Base-by-base conservation (phyloP, 2,888 invertebrate species). In the Agriopis leucophaearia region DNA sequence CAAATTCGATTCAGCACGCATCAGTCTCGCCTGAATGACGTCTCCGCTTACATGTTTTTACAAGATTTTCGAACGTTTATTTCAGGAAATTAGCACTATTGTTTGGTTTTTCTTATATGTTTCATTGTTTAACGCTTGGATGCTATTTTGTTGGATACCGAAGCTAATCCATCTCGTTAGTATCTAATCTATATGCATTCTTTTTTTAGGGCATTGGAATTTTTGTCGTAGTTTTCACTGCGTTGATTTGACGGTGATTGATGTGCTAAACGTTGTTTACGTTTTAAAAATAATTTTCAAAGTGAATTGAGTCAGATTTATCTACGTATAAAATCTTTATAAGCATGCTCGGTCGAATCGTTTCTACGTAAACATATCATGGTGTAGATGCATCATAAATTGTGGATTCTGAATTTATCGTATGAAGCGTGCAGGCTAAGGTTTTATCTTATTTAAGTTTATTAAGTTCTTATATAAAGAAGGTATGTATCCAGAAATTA, bases 1-100 rank as follows among this genome's bases (percentile, higher is more conserved):
- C 60, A 52, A 75, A 87, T 88, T 88, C 78, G 75, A 88, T 88
- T 88, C 54, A 66, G 18, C 65, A 73, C 80, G 79, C 75, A 72
- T 88, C 86, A 76, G 87, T 79, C 71, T 59, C 80, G 86, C 77
- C 68, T 74, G 78, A 78, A 73, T 69, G 76, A 73, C 71, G 70
- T 74, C 74, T 73, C 71, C 74, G 71, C 74, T 76, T 72, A 75
- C 71, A 73, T 74, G 74, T 72, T 73, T 78, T 72, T 76, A 72
- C 71, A 70, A 75, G 62, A 71, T 64, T 72, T 45, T 66, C 50
- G 27, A 60, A 66, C 66, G 57, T 67, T 69, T 66, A 64, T 71
- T 68, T 73, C 64, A 71, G 71, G 70, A 73, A 70, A 74, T 73
- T 67, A 73, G 64, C 61, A 56, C 51, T 50, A 73, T 75, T 75